Base-by-base conservation (phyloP, 1,140 invertebrate genomes). In the Pemphigus obesinymphae region DNA sequence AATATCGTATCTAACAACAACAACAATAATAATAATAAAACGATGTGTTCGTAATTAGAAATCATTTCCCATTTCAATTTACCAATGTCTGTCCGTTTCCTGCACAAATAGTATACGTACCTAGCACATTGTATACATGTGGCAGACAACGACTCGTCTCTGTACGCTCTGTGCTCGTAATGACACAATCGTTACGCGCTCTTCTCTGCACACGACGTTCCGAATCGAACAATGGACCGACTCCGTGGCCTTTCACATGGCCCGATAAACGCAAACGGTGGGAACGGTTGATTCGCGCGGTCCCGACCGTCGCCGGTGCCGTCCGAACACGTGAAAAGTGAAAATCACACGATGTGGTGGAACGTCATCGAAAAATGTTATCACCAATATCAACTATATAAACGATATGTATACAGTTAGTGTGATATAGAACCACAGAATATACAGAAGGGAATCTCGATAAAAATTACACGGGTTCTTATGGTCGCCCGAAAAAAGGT, bases 1-100 rank as follows among this genome's bases (percentile, higher is more conserved):
- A 72, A 72, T 72, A 72, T 40, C 55, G 53, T 78, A 78, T 61
- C 50, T 11, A 58, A 58, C n/a, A 63, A 45, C 11, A 55, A 73
- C 26, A 58, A 37, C 23, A 70, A 70, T 40, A 73, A 76, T 58
- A 78, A 80, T 61, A 63, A 61, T 78, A 78, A 61, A 78, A 80
- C 75, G 76, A 80, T 80, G 76, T 80, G 76, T 80, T 80, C 76
- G 55, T 80, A 80, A 80, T 80, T 80, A 80, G 76, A 80, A 80
- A 80, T 80, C 76, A 63, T 80, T 80, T 80, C 76, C 76, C 76
- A 80, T 80, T 80, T 80, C 76, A 80, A 80, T 80, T 78, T 80
- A 80, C 76, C 76, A 63, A 80, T 80, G 76, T 80, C 76, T 80
- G 76, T 80, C 55, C 76, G 15, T 80, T 80, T 80, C 76, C 76